Base-by-base conservation (phyloP, 2,888 invertebrate genomes). In the Conus canariensis region DNA sequence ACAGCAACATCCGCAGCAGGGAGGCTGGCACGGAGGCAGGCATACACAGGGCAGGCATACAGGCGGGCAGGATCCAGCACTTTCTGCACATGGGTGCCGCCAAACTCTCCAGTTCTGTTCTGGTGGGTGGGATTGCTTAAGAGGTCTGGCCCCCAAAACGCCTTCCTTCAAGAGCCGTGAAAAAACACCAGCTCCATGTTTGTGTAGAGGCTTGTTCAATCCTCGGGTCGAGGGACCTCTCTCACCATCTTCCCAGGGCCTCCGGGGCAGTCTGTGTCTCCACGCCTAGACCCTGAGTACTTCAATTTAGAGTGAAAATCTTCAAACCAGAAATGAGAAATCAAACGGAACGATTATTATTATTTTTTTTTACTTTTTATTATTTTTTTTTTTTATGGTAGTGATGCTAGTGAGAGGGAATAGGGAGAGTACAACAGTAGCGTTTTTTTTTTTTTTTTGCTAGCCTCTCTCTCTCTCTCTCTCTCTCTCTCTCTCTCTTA, bases 121-220 rank as follows among this genome's bases (percentile, higher is more conserved):
- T 6, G 22, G 14, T 0, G 25, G 60, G 25, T 45, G 45, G 2
- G 45, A 45, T 45, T 45, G 59, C 60, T 25, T 85, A 25, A 60
- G 60, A 19, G 25, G 14, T 60, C 25, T 59, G 45, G 45, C 45
- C 45, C 45, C 45, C 8, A 25, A 85, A 85, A 85, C 60, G 60
- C 60, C 9, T 45, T 45, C 45, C 45, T 85, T 85, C 59, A 85
- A 85, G 19, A 16, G n/a, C 85, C 60, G 7, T 14, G 25, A 64
- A 85, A 58, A 60, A 60, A 80, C 45, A n/a, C 22, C 45, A 45
- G 45, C 30, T n/a, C 16, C n/a, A 30, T 59, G 59, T 85, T 85
- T 85, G 85, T 59, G 59, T 59, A 25, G 85, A 16, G 60, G 60
- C 85, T 59, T 85, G 25, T 85, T n/a, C 85, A 85, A 83, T 74